Evolutionary conservation across 2,888 invertebrate species (phyloP), one percentile per base, ranked within the genome.

Genomic region (Drosophila lutescens): DNA sequence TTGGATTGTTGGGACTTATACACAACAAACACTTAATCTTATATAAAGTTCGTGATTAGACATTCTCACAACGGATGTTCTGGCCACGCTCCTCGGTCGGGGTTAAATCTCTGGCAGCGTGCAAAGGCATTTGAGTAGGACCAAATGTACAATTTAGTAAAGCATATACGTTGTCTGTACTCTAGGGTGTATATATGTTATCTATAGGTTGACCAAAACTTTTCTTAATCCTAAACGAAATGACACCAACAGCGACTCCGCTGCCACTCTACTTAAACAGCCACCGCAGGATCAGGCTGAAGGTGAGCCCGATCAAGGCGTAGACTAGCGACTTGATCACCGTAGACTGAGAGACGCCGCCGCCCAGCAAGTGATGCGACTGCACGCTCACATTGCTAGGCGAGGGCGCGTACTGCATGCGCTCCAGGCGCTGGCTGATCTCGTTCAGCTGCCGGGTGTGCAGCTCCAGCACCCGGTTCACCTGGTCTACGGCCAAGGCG

Each of bases 401-500:
- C 13, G 69, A 38, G 7, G 91, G 91, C 7, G 89, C 87, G 59
- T 89, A 91, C 61, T 91, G 90, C 59, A 92, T 80, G 20, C 91
- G 90, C 46, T 92, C 91, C 65, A 92, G 68, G 15, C 89, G 89
- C 17, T 79, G 70, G 62, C 89, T 84, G 6, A 92, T 91, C 30
- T 86, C 79, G 20, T 82, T 93, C 34, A 94, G 90, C 12, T 94
- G 93, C 3, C 89, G 59, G 0, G 93, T 91, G 63, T 94, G 94
- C 1, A 93, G 93, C n/a, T 93, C 92, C 3, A 94, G 82, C 0
- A 93, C 90, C 0, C 91, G 77, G 78, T 94, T 94, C 9, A 94
- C 92, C 26, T 93, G 92, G 17, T 91, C 91, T 0, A 94, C 90
- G 0, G 93, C 92, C 36, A 93, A 91, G 23, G 93, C 92, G 17